phyloP scores from a whole-genome alignment of 2,888 invertebrate species.

The Apodemia duryi region DNA sequence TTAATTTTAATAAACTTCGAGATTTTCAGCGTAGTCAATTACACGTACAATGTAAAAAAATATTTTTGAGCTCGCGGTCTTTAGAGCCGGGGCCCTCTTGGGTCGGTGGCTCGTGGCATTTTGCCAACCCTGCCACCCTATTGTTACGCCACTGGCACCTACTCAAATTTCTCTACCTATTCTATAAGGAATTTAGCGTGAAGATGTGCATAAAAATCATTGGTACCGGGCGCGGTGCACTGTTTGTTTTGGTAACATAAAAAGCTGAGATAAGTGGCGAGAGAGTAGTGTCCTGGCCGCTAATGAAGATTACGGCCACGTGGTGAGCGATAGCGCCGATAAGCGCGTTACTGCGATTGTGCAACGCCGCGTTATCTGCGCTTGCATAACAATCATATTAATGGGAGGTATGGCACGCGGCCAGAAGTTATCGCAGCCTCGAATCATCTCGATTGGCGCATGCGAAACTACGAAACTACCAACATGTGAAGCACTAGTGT shows the following conservation, averaged over 20 bases:
- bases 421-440: neutral
- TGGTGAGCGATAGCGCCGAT: slow-evolving; percentile 5
- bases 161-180: neutral
- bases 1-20: too few relatives aligned
- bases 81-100: too few relatives aligned
- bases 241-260: neutral
- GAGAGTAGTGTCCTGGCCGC: neutral
- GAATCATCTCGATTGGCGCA: too few relatives aligned
- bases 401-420: neutral
- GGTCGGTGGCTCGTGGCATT: too few relatives aligned
- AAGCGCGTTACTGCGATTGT: neutral
- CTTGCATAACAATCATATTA: neutral
- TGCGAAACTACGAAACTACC: too few relatives aligned
- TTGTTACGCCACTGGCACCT: neutral
- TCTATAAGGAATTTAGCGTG: neutral
- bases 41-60: too few relatives aligned
- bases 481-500: too few relatives aligned
- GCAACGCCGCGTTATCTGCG: slow-evolving; percentile 5
- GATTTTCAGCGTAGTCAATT: too few relatives aligned
- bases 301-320: neutral
- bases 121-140: too few relatives aligned
- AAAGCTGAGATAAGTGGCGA: neutral
- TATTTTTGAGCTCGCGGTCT: too few relatives aligned
- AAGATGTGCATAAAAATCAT: neutral
- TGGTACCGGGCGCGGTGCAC: neutral